Evolutionary conservation across 2,888 invertebrate genomes (phyloP).

Genomic region (Belgica antarctica): DNA sequence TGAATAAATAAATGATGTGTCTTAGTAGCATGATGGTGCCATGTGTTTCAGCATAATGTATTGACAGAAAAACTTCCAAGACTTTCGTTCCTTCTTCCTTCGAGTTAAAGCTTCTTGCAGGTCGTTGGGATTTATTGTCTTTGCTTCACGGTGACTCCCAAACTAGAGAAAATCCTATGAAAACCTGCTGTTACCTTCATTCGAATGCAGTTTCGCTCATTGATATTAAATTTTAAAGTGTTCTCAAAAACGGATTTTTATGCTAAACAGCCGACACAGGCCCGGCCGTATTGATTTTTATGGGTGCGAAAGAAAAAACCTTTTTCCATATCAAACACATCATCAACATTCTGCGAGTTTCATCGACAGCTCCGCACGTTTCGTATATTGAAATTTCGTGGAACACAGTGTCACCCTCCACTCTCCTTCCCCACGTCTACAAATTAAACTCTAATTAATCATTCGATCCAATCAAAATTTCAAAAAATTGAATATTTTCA

Average conservation of each 20-base stretch:
- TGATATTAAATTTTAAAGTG: conserved; percentile 39
- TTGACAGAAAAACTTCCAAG: conserved; percentile 29
- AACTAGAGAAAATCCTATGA: conserved; percentile 6
- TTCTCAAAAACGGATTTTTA: conserved; percentile 30
- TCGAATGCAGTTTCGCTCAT: conserved; percentile 40
- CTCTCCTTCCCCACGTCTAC: neutral
- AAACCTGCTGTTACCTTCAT: conserved; percentile 41
- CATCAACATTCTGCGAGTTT: conserved; percentile 22
- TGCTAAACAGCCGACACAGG: conserved; percentile 24
- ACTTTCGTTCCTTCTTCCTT: neutral
- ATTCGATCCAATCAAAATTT: conserved; percentile 39
- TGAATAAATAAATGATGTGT: conserved; percentile 44
- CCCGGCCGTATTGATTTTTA: conserved; percentile 36
- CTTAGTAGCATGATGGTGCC: conserved; percentile 32
- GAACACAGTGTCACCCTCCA: conserved; percentile 2
- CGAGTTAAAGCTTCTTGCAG: conserved; percentile 39
- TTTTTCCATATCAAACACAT: conserved; percentile 33
- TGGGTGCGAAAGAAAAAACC: neutral
- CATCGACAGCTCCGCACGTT: conserved; percentile 27
- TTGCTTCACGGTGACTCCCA: neutral
- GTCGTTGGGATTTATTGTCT: conserved; percentile 41
- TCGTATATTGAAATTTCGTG: conserved; percentile 1
- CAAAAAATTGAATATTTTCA: conserved; percentile 34
- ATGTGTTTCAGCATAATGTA: conserved; percentile 40
- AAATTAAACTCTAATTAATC: conserved; percentile 42